A percentile compares a stretch with the other conserved stretches of the same genome.
These are phyloP conservation scores for Trididemnum clinides DNA, from an alignment of 23 tunicate species.

Conservation along the genomic window DNA sequence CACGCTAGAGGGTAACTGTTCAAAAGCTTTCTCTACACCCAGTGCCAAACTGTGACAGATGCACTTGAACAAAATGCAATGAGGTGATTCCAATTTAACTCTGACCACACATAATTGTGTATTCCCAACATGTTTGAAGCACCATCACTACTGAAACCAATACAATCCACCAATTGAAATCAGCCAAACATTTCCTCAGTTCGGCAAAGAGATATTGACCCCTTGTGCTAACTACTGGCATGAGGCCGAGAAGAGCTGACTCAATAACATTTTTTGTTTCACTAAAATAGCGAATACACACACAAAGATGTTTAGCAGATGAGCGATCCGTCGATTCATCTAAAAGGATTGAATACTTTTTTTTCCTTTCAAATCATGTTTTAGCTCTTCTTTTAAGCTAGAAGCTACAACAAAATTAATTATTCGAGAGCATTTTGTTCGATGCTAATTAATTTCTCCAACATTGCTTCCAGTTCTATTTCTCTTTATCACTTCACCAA, in stretches of 20 bases:
- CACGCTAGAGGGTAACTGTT: background rate
- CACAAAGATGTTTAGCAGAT: background rate
- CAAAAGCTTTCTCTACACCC: background rate
- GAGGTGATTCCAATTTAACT: conserved; percentile 17
- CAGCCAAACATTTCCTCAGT: background rate
- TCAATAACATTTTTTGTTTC: background rate
- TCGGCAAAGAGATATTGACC: background rate
- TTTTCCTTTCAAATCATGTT: conserved; percentile 15
- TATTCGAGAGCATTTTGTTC: conserved; percentile 16
- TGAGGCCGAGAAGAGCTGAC: background rate
- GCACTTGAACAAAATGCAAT: conserved; percentile 2
- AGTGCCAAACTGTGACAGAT: conserved; percentile 14
- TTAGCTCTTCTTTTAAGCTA: background rate
- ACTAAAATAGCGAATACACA: conserved; percentile 6
- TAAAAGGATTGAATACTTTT: background rate
- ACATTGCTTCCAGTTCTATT: background rate
- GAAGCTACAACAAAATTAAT: conserved; percentile 17
- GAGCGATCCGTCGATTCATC: background rate
- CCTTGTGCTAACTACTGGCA: conserved; percentile 23
- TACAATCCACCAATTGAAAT: conserved; percentile 1
- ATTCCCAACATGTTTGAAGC: conserved; percentile 30
- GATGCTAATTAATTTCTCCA: conserved; percentile 7
- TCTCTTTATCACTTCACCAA: conserved; percentile 19
- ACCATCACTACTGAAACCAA: conserved; percentile 33
- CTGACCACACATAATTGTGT: conserved; percentile 39